phyloP scores from a whole-genome alignment of 2,113 vertebrate genomes.

The Pomatorhinus ruficollis region DNA sequence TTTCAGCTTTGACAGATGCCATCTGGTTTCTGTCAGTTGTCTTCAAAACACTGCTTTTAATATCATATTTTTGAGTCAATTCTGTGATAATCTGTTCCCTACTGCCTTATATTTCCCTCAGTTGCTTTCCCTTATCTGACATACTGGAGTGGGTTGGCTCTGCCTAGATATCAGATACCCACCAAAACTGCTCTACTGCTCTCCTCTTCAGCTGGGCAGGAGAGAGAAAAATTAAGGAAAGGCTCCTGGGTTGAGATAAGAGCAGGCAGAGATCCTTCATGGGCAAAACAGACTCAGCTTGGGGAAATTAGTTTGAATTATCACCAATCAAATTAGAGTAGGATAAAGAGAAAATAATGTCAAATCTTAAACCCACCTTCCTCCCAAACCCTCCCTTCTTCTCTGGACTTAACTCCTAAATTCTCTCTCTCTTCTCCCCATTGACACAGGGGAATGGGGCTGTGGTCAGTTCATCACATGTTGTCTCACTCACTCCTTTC shows the following conservation, averaged over 20 bases:
- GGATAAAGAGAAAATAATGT: background rate
- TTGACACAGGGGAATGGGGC: accelerated
- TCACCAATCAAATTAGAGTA: background rate
- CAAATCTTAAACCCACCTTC: background rate
- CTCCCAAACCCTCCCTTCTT: background rate
- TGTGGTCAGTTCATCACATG: background rate
- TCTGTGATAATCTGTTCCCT: background rate
- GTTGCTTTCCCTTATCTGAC: background rate
- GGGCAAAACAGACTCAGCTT: background rate
- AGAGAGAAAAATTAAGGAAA: background rate
- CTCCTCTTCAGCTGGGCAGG: background rate
- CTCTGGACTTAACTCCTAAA: background rate
- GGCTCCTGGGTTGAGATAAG: background rate
- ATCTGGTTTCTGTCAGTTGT: constrained; percentile 37
- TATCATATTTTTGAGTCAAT: background rate
- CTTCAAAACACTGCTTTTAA: constrained; percentile 25
- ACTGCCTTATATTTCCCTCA: background rate
- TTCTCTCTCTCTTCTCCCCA: background rate
- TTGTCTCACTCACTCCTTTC: background rate
- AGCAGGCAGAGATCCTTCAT: background rate
- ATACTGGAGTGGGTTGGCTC: background rate
- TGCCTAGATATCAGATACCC: background rate
- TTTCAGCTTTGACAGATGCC: constrained; percentile 39
- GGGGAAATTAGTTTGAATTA: background rate
- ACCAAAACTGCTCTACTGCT: background rate